These are phyloP conservation scores for Dryobota labecula DNA, from an alignment of 2,888 invertebrate genomes.

Conservation along the genomic window DNA sequence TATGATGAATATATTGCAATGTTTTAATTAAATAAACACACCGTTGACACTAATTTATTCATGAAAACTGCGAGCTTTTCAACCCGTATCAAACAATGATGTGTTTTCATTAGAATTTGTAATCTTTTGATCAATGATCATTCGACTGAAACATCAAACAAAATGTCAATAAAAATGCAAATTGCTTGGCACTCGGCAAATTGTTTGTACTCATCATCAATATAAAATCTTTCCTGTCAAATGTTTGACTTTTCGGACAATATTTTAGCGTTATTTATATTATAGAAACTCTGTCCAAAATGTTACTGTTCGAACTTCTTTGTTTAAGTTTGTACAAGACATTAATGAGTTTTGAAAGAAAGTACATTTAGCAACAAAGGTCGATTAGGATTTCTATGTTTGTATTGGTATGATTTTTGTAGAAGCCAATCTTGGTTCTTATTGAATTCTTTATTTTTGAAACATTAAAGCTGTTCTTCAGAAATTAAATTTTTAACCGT, in stretches of 20 bases:
- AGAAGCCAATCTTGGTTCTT: neutral
- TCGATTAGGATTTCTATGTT: neutral
- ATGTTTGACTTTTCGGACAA: conserved; percentile 37
- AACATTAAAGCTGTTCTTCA: neutral
- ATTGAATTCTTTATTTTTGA: no score
- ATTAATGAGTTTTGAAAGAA: conserved; percentile 29
- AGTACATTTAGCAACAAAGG: conserved; percentile 5
- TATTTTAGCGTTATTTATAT: conserved; percentile 27
- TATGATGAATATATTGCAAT: conserved; percentile 6
- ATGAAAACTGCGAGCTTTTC: conserved; percentile 32
- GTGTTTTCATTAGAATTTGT: conserved; percentile 48
- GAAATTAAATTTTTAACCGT: neutral
- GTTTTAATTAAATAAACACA: conserved; percentile 22
- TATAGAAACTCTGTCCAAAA: conserved; percentile 20
- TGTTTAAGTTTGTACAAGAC: conserved; percentile 26
- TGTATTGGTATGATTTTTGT: neutral
- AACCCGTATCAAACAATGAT: conserved; percentile 32
- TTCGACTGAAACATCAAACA: conserved; percentile 45
- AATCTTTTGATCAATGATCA: conserved; percentile 43
- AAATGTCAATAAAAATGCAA: conserved; percentile 58
- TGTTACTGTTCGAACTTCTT: conserved; percentile 15
- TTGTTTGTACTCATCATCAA: conserved; percentile 29
- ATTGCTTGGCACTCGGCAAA: conserved; percentile 39
- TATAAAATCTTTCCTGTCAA: conserved; percentile 42
- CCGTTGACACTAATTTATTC: conserved; percentile 30